Evolutionary conservation across 2,888 invertebrate genomes (phyloP).

Genomic region (Cephonodes hylas): DNA sequence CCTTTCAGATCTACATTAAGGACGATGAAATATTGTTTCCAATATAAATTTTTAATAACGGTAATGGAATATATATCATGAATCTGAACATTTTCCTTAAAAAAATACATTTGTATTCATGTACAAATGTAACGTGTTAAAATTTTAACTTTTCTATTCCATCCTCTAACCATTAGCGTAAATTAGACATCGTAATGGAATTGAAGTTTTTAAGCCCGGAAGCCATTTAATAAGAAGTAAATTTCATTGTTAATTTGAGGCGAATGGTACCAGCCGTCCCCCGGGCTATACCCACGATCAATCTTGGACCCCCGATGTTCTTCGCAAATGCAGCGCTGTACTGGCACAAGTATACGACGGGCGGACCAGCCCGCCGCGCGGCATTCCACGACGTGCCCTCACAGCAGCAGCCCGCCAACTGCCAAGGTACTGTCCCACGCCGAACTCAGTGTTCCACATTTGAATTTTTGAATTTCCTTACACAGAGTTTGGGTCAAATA

Average conservation of each 20-base stretch:
- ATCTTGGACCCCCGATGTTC: constrained; percentile 46
- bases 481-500: neutral
- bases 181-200: too few species aligned
- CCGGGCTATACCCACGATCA: constrained; percentile 44
- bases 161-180: too few species aligned
- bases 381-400: constrained; percentile 58
- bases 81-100: too few species aligned
- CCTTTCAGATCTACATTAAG: too few species aligned
- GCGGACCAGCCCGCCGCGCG: constrained; percentile 48
- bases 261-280: constrained; percentile 40
- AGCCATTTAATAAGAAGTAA: neutral
- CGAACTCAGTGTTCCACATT: neutral
- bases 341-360: constrained; percentile 27
- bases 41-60: too few species aligned
- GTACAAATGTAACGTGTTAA: too few species aligned
- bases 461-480: neutral
- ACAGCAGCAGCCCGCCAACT: constrained; percentile 47
- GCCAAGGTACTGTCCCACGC: constrained; percentile 11
- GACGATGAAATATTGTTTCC: too few species aligned
- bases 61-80: too few species aligned
- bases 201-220: too few species aligned
- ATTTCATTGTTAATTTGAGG: constrained; percentile 29
- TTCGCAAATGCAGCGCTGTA: constrained; percentile 55
- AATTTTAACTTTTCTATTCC: too few species aligned
- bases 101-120: too few species aligned